Evolutionary conservation across 92 coral and sea anemone genomes (phyloP).

Genomic region (Heteractis magnifica): DNA sequence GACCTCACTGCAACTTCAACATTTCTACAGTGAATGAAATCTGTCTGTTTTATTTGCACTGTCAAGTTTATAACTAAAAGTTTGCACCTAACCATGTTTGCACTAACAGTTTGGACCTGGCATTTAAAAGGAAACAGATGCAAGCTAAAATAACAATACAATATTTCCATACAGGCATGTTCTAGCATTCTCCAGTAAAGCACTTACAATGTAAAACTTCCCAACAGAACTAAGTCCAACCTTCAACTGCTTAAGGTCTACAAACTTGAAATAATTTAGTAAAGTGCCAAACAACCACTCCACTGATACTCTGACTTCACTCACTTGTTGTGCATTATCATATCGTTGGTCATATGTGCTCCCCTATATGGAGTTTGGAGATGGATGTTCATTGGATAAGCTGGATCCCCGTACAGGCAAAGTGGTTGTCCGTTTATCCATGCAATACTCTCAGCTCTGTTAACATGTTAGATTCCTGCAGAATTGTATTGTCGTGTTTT

Average conservation of each 20-base stretch:
- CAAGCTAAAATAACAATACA: neutral
- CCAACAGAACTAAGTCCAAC: slow-evolving; percentile 9
- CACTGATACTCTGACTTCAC: neutral
- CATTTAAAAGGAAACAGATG: too few relatives aligned
- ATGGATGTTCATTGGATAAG: neutral
- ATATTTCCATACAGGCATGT: neutral
- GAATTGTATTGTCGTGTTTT: neutral
- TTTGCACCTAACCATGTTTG: too few relatives aligned
- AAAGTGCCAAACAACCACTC: slow-evolving; percentile 7
- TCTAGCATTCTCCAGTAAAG: neutral
- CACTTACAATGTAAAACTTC: neutral
- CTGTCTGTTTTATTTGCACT: too few relatives aligned
- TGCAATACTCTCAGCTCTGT: neutral
- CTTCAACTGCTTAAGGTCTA: neutral
- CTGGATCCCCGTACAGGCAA: neutral
- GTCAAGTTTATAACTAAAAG: too few relatives aligned
- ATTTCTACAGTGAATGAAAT: too few relatives aligned
- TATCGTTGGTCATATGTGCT: neutral
- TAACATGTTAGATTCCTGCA: neutral
- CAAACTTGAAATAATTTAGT: neutral
- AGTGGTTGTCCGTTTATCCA: neutral
- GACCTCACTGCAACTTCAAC: too few relatives aligned
- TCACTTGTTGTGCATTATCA: neutral
- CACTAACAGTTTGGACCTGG: too few relatives aligned
- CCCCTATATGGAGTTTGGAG: neutral